Evolutionary conservation across 92 coral and sea anemone genomes (phyloP), one percentile per base, ranked within the genome.

Genomic region (Phymanthus crucifer): DNA sequence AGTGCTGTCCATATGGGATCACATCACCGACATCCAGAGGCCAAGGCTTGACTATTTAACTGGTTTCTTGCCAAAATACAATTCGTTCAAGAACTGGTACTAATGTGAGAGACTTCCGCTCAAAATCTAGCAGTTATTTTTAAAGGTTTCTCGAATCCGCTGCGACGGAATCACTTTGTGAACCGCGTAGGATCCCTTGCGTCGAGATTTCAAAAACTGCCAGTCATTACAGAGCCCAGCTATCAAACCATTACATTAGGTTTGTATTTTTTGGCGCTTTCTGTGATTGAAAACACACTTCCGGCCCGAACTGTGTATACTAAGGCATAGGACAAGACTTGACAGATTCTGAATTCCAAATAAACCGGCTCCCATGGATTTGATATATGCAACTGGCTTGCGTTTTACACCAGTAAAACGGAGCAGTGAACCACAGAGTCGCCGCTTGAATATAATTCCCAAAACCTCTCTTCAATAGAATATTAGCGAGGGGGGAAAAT

Each of bases 1-100:
- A 83, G 78, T 78, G 74, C 64, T 70, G 83, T 66, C 80, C 79
- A 54, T 64, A 52, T 56, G 84, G 66, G 72, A 85, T 89, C 92
- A 89, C 76, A 78, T 89, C 87, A 85, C 83, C 81, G 75, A 54
- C 83, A 75, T 26, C 66, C 33, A 81, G 79, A 81, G 79, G 90
- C 65, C 91, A 80, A 57, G 35, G 33, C 68, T 45, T 71, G 40
- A 19, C 61, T 18, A 13, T 74, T 32, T 37, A 72, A 83, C 91
- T 87, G 91, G 88, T 87, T 83, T 73, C 58, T 31, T 70, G 91
- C 91, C 91, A 87, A 79, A 34, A 33, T 35, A 40, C 68, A 67
- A 61, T 57, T 54, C 69, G 33, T 37, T 43, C 6, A 40, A 16
- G 32, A n/a, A 76, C 13, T 79, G 74, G 46, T 79, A 68, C 26